A percentile compares a stretch with the other conserved stretches of the same genome.
These are phyloP conservation scores for Morone saxatilis DNA, from an alignment of 2,113 vertebrate genomes.

Conservation along the genomic window DNA sequence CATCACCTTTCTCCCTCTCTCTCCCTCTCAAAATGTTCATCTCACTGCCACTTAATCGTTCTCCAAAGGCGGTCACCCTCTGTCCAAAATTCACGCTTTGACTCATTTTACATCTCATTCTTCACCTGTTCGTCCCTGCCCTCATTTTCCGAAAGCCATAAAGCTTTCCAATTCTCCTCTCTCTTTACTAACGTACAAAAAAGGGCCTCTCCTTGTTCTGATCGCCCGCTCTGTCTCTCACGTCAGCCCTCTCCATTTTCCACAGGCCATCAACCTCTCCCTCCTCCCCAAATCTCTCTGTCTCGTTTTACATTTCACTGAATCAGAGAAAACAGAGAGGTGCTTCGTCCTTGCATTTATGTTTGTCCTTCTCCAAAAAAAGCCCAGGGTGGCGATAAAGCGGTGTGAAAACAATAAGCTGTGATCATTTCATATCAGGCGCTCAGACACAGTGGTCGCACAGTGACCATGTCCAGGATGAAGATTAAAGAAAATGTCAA, in stretches of 20 bases:
- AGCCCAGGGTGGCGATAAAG: slow-evolving; percentile 53
- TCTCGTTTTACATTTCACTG: slow-evolving; percentile 73
- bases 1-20: slow-evolving; percentile 31
- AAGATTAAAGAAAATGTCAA: slow-evolving; percentile 47
- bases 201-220: slow-evolving; percentile 3
- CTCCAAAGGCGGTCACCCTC: slow-evolving; percentile 11
- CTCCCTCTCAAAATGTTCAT: slow-evolving; percentile 21
- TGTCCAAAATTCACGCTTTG: not conserved
- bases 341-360: slow-evolving; percentile 61
- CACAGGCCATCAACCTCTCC: slow-evolving; percentile 53
- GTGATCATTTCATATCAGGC: slow-evolving; percentile 60
- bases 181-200: not conserved
- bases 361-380: slow-evolving; percentile 66
- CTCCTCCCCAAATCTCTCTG: slow-evolving; percentile 28
- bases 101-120: slow-evolving; percentile 35
- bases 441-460: not conserved
- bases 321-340: slow-evolving; percentile 73
- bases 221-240: slow-evolving; percentile 37
- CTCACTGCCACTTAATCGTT: slow-evolving; percentile 21
- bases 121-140: slow-evolving; percentile 10
- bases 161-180: slow-evolving; percentile 8
- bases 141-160: slow-evolving; percentile 10
- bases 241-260: slow-evolving; percentile 38
- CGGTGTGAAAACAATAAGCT: slow-evolving; percentile 44
- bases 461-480: slow-evolving; percentile 41